phyloP scores from a whole-genome alignment of 1,140 invertebrate genomes.

The Cardiocondyla obscurior region DNA sequence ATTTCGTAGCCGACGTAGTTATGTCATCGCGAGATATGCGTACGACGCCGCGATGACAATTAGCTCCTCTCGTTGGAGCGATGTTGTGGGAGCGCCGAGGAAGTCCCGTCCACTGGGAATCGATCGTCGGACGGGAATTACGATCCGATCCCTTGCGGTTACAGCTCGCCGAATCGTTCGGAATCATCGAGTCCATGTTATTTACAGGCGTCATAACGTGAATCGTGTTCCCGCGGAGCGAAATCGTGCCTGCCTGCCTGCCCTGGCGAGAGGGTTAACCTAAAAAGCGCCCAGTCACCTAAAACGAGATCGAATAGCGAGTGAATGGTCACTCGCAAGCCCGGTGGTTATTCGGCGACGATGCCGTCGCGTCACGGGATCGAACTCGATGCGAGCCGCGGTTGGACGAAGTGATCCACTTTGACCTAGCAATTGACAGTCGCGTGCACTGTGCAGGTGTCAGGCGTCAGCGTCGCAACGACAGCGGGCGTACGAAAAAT shows the following conservation, averaged over 20 bases:
- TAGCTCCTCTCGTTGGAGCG: neutral
- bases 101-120: no score
- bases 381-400: neutral
- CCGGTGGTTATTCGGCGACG: neutral
- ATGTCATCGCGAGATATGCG: neutral
- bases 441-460: neutral
- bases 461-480: neutral
- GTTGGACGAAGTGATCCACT: neutral
- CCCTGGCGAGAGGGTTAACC: slow-evolving; percentile 9
- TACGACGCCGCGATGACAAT: neutral
- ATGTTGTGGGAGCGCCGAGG: neutral
- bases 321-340: neutral
- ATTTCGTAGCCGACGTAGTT: neutral
- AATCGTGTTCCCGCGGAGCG: neutral
- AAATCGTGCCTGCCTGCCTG: neutral
- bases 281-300: neutral
- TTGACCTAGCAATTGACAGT: slow-evolving; percentile 38
- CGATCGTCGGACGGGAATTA: neutral
- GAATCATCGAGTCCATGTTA: neutral
- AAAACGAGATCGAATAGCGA: neutral
- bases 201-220: neutral
- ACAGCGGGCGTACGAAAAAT: neutral
- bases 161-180: neutral
- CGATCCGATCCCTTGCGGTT: neutral
- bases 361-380: no score